Conservation (phyloP, 2,113 vertebrate species). For the Embiotoca jacksoni region DNA sequence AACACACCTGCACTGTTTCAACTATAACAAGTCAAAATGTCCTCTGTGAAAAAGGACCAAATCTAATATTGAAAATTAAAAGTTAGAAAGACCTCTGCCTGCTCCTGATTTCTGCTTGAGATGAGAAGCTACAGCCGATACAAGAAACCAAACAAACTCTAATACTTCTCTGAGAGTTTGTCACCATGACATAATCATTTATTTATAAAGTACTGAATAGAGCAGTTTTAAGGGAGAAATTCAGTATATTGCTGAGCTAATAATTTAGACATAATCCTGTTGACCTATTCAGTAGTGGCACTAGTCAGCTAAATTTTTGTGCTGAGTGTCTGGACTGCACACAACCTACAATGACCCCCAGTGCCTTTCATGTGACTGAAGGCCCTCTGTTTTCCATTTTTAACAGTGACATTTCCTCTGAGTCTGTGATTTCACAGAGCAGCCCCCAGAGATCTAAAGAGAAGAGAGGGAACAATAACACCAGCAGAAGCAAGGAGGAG, state of each 20-base stretch:
- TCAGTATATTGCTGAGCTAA: not conserved
- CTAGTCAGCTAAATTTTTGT: conserved; percentile 17
- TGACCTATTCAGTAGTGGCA: conserved; percentile 5
- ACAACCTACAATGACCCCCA: conserved; percentile 46
- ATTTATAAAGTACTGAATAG: not conserved
- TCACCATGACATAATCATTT: not conserved
- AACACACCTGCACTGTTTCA: too few species aligned
- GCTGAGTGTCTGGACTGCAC: conserved; percentile 14
- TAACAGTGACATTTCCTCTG: conserved; percentile 80
- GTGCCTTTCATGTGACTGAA: conserved; percentile 71
- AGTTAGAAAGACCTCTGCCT: not conserved
- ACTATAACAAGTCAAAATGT: too few species aligned
- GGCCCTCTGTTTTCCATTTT: conserved; percentile 72
- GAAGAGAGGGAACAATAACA: conserved; percentile 19
- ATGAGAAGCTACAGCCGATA: not conserved
- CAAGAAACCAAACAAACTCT: not conserved
- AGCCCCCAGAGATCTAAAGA: conserved; percentile 62
- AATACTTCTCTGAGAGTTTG: not conserved
- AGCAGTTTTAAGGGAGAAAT: conserved; percentile 16
- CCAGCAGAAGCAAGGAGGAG: conserved; percentile 14
- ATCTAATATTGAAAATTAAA: not conserved
- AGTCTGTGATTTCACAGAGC: conserved; percentile 68
- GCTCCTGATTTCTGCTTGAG: not conserved
- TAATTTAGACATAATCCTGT: conserved; percentile 1
- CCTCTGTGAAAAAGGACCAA: too few species aligned